Conservation (phyloP, 2,797 vertebrate species). For the Centroberyx gerrardi region DNA sequence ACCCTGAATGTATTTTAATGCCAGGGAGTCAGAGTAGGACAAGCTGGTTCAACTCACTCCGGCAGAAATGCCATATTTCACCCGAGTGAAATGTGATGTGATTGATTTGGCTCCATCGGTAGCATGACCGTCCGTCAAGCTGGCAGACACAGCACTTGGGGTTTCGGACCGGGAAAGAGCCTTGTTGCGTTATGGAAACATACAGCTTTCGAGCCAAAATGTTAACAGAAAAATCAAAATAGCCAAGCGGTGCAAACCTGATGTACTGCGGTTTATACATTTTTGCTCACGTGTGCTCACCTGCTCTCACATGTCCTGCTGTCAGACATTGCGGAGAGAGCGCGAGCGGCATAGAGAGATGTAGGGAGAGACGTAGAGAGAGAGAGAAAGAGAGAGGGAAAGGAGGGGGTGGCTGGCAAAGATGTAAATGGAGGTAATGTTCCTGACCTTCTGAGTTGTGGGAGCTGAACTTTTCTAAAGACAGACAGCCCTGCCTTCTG, state of each 20-base stretch:
- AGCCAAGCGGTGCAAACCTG: neutral
- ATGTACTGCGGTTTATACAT: neutral
- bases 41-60: no score
- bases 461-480: conserved; percentile 76
- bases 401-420: conserved; percentile 50
- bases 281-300: conserved; percentile 30
- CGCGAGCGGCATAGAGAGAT: neutral
- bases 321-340: conserved; percentile 31
- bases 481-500: conserved; percentile 62
- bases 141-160: neutral
- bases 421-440: conserved; percentile 76
- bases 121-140: neutral
- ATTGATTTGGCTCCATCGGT: neutral
- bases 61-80: neutral
- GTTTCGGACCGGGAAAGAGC: neutral
- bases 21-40: no score
- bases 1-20: no score
- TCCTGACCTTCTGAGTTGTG: conserved; percentile 81
- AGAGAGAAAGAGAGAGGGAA: neutral
- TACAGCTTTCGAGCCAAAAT: no score
- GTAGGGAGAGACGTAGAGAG: neutral
- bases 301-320: conserved; percentile 39
- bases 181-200: conserved; percentile 1
- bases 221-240: neutral
- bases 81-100: neutral